Conservation (phyloP, 1,140 invertebrate species). For the Hyposmocoma kahamanoa region DNA sequence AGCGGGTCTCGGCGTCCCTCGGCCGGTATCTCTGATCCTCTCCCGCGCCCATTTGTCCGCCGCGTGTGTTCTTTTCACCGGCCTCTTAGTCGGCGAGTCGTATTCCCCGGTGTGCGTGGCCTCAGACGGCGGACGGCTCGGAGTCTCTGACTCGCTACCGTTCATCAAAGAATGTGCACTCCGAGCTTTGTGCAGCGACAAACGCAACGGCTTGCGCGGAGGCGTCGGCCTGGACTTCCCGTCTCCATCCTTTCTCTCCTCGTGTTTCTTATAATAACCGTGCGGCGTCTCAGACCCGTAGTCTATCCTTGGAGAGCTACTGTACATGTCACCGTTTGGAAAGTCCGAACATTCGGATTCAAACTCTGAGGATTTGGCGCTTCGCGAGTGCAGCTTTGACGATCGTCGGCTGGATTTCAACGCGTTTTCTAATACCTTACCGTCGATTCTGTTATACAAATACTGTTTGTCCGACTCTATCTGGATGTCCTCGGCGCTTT, state of each 20-base stretch:
- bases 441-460: slow-evolving; percentile 64
- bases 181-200: slow-evolving; percentile 86
- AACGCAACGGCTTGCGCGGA: slow-evolving; percentile 86
- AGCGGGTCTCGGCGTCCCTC: slow-evolving; percentile 44
- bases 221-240: slow-evolving; percentile 79
- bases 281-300: slow-evolving; percentile 74
- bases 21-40: slow-evolving; percentile 28
- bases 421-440: slow-evolving; percentile 67
- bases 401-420: slow-evolving; percentile 65
- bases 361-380: slow-evolving; percentile 79
- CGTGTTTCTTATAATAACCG: slow-evolving; percentile 67
- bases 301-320: slow-evolving; percentile 63
- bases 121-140: slow-evolving; percentile 38
- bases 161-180: slow-evolving; percentile 84
- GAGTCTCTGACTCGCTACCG: slow-evolving; percentile 51
- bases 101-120: slow-evolving; percentile 24
- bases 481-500: slow-evolving; percentile 54
- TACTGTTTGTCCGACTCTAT: slow-evolving; percentile 55
- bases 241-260: slow-evolving; percentile 41
- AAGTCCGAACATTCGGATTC: slow-evolving; percentile 76
- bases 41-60: slow-evolving; percentile 41
- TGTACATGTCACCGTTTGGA: slow-evolving; percentile 52
- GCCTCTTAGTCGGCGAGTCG: slow-evolving; percentile 32
- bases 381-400: slow-evolving; percentile 72
- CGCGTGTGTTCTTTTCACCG: slow-evolving; percentile 51